Conservation (phyloP, 2,113 vertebrate genomes). For the Chloropsis hardwickii region DNA sequence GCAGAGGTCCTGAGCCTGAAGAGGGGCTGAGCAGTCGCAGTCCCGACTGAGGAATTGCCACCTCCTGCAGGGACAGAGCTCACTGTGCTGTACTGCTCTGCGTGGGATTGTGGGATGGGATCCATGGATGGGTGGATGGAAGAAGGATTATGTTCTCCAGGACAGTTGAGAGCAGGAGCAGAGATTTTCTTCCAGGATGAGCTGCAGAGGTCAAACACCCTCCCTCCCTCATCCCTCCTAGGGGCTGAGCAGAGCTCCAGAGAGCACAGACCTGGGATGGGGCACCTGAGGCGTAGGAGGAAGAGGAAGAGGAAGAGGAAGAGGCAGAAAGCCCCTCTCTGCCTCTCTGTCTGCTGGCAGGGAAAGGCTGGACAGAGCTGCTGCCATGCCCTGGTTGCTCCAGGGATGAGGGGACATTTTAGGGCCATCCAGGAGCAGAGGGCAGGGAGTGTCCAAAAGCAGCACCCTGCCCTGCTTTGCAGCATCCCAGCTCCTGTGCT, state of each 20-base stretch:
- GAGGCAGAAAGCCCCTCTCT: not conserved
- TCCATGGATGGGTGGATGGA: not conserved
- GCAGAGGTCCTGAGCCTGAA: not conserved
- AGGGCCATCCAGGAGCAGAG: not conserved
- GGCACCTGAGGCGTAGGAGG: not conserved
- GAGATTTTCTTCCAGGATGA: not conserved
- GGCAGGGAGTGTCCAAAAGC: not conserved
- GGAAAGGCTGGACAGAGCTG: not conserved
- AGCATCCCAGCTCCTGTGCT: not conserved
- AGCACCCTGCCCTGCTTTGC: not conserved
- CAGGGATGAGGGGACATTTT: accelerated
- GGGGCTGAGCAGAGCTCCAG: not conserved
- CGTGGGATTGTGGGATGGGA: not conserved
- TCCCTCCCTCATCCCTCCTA: not conserved
- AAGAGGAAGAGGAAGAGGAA: not conserved
- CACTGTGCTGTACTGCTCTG: accelerated
- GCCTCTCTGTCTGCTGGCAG: not conserved
- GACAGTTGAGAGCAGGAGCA: not conserved
- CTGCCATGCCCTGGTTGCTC: not conserved
- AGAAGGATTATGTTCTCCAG: not conserved
- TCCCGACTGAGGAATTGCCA: not conserved
- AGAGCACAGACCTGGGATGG: not conserved
- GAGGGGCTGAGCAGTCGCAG: not conserved
- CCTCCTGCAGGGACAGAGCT: not conserved
- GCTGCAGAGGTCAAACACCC: not conserved